Evolutionary conservation across 2,797 vertebrate genomes (phyloP).

Genomic region (Urocyon cinereoargenteus): DNA sequence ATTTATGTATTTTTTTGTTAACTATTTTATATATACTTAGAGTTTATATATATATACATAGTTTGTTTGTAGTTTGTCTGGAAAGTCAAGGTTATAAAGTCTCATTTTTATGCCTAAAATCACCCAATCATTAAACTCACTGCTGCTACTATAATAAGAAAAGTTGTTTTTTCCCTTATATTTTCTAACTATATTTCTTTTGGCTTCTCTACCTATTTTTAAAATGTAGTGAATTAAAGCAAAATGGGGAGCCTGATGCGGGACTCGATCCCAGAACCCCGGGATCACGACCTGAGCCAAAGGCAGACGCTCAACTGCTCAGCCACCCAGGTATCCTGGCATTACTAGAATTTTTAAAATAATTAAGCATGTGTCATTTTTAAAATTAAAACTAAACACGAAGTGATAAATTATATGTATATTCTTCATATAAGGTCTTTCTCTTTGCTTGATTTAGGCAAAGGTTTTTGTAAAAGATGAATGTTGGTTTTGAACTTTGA

Average conservation of each 20-base stretch:
- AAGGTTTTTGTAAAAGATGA: background rate
- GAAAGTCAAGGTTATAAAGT: background rate
- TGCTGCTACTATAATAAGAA: background rate
- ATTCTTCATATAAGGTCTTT: background rate
- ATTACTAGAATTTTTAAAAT: background rate
- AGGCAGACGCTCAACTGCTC: too few species aligned
- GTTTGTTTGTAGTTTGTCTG: background rate
- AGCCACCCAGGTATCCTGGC: too few species aligned
- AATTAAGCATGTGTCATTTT: slow-evolving; percentile 19
- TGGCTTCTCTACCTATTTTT: background rate
- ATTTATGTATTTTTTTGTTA: too few species aligned
- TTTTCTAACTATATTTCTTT: background rate
- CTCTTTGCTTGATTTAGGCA: background rate
- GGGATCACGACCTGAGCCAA: too few species aligned
- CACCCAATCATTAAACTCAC: background rate
- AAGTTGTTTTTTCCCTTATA: background rate
- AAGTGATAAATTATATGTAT: background rate
- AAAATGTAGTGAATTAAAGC: slow-evolving; percentile 25
- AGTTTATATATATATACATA: background rate
- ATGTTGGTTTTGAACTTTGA: slow-evolving; percentile 27
- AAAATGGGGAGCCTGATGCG: background rate
- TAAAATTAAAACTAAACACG: slow-evolving; percentile 25
- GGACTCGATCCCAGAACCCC: too few species aligned
- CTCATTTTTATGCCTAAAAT: background rate
- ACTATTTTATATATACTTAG: background rate